phyloP scores from a whole-genome alignment of 2,797 vertebrate species.

The Natrix natrix region DNA sequence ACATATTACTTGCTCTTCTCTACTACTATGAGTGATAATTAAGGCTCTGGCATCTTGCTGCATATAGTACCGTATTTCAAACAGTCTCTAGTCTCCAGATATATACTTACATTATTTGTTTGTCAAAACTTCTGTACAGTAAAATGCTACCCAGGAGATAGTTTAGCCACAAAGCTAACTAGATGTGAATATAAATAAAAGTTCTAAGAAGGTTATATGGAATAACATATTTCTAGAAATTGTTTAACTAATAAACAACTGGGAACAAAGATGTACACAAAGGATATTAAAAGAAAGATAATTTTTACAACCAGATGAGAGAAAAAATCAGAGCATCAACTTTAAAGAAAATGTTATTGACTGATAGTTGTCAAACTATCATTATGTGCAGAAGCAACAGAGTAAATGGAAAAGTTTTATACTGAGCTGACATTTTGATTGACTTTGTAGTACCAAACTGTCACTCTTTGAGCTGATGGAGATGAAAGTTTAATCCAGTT shows the following conservation, averaged over 20 bases:
- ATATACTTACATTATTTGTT: background rate
- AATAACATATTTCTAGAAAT: conserved; percentile 37
- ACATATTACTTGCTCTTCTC: background rate
- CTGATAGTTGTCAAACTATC: conserved; percentile 45
- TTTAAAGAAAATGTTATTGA: conserved; percentile 15
- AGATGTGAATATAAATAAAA: conserved; percentile 7
- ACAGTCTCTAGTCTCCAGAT: background rate
- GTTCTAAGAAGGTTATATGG: conserved; percentile 37
- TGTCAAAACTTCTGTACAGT: conserved; percentile 25
- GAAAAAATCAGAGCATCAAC: conserved; percentile 37
- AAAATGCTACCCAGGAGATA: conserved; percentile 1
- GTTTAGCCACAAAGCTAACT: conserved; percentile 24
- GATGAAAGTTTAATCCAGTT: conserved; percentile 43
- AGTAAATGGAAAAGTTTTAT: conserved; percentile 31
- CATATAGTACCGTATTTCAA: background rate
- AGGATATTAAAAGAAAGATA: background rate
- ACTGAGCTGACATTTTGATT: conserved; percentile 50
- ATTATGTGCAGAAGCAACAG: conserved; percentile 14
- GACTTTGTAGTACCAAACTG: conserved; percentile 23
- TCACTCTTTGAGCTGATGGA: conserved; percentile 34
- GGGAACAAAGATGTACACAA: background rate
- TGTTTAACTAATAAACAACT: conserved; percentile 7
- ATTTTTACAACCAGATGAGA: conserved; percentile 17
- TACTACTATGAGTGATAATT: background rate
- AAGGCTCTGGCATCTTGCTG: background rate